Evolutionary conservation across 1,140 invertebrate genomes (phyloP).

Genomic region (Brachionus calyciflorus): DNA sequence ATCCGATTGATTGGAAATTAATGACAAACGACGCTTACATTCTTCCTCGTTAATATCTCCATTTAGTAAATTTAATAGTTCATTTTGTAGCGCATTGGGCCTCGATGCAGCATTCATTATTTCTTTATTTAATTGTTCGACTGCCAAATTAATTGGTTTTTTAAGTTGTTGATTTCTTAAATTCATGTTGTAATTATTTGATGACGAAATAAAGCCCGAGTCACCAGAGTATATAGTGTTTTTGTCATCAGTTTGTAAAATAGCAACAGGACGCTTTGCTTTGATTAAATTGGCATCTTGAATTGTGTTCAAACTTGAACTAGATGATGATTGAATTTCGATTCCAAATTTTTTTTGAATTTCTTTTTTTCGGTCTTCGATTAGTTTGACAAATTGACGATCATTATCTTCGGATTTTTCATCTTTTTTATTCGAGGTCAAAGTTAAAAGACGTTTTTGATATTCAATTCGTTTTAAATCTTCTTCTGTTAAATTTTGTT

Average conservation of each 20-base stretch:
- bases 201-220: conserved; percentile 28
- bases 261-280: not conserved
- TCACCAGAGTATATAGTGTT: conserved; percentile 12
- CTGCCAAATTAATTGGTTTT: conserved; percentile 50
- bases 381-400: not conserved
- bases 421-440: not conserved
- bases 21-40: not conserved
- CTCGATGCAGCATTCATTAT: conserved; percentile 50
- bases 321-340: conserved; percentile 16
- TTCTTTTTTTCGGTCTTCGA: conserved; percentile 41
- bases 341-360: conserved; percentile 31
- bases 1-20: conserved; percentile 2
- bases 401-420: not conserved
- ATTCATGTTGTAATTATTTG: conserved; percentile 27
- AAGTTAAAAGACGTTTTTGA: conserved; percentile 8
- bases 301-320: conserved; percentile 13
- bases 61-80: conserved; percentile 6
- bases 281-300: not conserved
- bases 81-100: not conserved
- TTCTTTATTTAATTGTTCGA: conserved; percentile 51
- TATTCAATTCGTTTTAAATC: conserved; percentile 32
- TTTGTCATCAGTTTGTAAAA: not conserved
- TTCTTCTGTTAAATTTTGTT: not conserved
- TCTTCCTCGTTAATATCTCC: conserved; percentile 24
- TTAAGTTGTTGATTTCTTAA: conserved; percentile 12